Base-by-base conservation (phyloP, 2,797 vertebrate species). In the Anabacerthia variegaticeps region DNA sequence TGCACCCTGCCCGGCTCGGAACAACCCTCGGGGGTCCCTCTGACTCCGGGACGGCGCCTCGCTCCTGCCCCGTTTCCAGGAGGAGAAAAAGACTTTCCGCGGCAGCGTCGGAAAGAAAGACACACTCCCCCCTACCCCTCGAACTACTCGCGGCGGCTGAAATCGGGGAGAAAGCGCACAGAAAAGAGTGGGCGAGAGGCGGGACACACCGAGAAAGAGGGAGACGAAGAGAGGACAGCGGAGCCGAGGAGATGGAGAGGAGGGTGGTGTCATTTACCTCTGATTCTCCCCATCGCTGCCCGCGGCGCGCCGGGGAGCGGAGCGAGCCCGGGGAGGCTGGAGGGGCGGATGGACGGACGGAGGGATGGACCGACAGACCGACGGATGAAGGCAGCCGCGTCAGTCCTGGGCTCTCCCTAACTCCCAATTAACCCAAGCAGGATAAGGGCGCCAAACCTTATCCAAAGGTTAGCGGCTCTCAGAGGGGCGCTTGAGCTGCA, bases 401-500 rank as follows among this genome's bases (percentile, higher is more conserved):
- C 79, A 32, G 78, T 87, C 58, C 62, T 4, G 72, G 39, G n/a
- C n/a, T 76, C 61, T 49, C 86, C 56, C 62, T 58, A 67, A 78
- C 28, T 88, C 75, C 52, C 43, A 39, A 75, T 96, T 79, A 95
- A 86, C 87, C 65, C 88, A 17, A 27, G 69, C 68, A 65, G 61
- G 81, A 77, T 56, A 82, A 73, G 28, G 16, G 39, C 69, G 71
- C 84, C 71, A 85, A 95, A 83, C 85, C 83, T 89, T 58, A 72
- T 68, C 83, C 85, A 95, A 94, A 96, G 96, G 95, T 96, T 92
- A 93, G 90, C 46, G 34, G 69, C 68, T 94, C 94, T 89, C 94
- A 1, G 44, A 80, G 81, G 89, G 26, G 46, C 63, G 62, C 88
- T 85, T 59, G 81, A 82, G 92, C 85, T 34, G 89, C 93, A 12